Conservation (phyloP, 2,113 vertebrate species). For the Mola mola region DNA sequence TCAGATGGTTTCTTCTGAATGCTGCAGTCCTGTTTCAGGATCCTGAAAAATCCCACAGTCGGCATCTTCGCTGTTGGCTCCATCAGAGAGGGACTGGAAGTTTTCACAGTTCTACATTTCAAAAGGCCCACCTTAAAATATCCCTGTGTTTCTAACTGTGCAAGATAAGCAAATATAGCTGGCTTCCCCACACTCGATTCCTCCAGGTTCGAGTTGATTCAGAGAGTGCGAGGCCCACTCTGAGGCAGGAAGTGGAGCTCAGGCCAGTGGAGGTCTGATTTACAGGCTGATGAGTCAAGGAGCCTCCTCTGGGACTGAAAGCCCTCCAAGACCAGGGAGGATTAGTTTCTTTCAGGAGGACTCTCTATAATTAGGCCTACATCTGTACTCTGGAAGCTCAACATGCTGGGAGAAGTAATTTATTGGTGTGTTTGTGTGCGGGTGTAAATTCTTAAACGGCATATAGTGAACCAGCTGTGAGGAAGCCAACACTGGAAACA, state of each 20-base stretch:
- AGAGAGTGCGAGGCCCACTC: conserved; percentile 19
- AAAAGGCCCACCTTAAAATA: conserved; percentile 1
- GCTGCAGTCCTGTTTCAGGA: too few species aligned
- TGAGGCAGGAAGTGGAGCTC: conserved; percentile 16
- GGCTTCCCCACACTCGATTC: not conserved
- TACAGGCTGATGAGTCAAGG: conserved; percentile 59
- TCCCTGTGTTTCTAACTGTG: conserved; percentile 21
- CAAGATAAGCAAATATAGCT: conserved; percentile 36
- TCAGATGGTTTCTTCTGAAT: conserved; percentile 16
- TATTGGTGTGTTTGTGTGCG: conserved; percentile 26
- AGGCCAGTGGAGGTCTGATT: conserved; percentile 41
- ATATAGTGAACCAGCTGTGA: not conserved
- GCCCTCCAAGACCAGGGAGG: conserved; percentile 25
- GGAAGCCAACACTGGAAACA: conserved; percentile 2
- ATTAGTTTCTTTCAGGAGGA: conserved; percentile 46
- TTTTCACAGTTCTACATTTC: conserved; percentile 12
- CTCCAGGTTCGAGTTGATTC: conserved; percentile 19
- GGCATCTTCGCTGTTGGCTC: conserved; percentile 12
- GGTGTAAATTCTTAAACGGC: conserved; percentile 16
- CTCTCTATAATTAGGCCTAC: conserved; percentile 53
- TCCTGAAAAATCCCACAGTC: too few species aligned
- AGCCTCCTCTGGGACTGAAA: conserved; percentile 32
- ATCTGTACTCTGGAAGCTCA: conserved; percentile 45
- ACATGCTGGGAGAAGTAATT: conserved; percentile 44
- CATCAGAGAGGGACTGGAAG: conserved; percentile 14